These are phyloP conservation scores for Cyrtonyx montezumae DNA, from an alignment of 2,113 vertebrate species.

Conservation along the genomic window DNA sequence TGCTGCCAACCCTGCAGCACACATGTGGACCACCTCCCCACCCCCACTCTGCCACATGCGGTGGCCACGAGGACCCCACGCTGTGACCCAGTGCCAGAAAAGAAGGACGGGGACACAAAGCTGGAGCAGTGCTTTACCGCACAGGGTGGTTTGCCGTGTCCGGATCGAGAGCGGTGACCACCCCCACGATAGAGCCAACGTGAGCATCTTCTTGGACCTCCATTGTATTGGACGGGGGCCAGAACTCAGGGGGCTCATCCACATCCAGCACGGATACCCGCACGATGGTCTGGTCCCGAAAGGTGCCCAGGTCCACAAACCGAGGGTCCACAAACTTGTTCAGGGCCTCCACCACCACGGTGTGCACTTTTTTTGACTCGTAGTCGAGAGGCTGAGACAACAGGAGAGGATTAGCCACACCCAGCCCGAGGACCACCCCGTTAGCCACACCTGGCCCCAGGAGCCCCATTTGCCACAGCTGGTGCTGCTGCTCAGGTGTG, in stretches of 20 bases:
- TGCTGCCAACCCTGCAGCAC: neutral
- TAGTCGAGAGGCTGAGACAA: slow-evolving; percentile 89
- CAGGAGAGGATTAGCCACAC: neutral
- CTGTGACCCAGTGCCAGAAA: fast-evolving
- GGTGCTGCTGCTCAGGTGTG: neutral
- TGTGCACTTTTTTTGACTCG: slow-evolving; percentile 91
- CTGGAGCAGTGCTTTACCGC: slow-evolving; percentile 74
- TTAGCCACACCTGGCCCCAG: neutral
- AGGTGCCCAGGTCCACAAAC: slow-evolving; percentile 92
- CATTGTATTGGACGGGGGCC: slow-evolving; percentile 84
- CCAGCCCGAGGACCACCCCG: neutral
- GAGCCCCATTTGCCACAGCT: neutral
- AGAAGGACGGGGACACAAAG: neutral
- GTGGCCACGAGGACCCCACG: fast-evolving
- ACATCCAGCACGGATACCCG: slow-evolving; percentile 89
- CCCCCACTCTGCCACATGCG: neutral
- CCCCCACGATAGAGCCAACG: slow-evolving; percentile 89
- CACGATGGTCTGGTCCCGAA: slow-evolving; percentile 95
- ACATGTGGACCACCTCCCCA: neutral
- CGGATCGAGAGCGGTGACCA: slow-evolving; percentile 92
- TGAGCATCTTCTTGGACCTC: slow-evolving; percentile 94
- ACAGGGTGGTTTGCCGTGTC: slow-evolving; percentile 90
- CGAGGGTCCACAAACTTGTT: slow-evolving; percentile 96
- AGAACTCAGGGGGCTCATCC: slow-evolving; percentile 93
- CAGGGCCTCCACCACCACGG: slow-evolving; percentile 93